Evolutionary conservation across 1,140 invertebrate genomes (phyloP).

Genomic region (Colletes latitarsis): DNA sequence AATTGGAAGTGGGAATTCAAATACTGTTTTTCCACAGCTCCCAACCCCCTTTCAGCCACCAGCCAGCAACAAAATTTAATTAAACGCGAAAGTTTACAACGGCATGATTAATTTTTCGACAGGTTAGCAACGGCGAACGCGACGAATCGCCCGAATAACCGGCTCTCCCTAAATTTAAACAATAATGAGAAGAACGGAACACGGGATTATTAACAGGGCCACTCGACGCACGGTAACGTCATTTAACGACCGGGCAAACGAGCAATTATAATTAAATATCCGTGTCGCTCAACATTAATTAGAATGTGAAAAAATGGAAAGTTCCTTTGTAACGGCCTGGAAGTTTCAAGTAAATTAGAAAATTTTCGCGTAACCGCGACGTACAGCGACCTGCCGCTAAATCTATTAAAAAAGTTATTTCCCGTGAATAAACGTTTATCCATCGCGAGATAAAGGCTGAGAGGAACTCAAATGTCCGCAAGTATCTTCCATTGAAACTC

Average conservation of each 20-base stretch:
- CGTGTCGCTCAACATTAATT: constrained; percentile 36
- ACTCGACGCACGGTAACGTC: not conserved
- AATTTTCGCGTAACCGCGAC: constrained; percentile 18
- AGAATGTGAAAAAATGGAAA: constrained; percentile 13
- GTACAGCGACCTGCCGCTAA: not conserved
- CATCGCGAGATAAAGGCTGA: not conserved
- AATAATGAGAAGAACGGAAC: not conserved
- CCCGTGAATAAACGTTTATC: constrained; percentile 43
- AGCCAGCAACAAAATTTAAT: constrained; percentile 51
- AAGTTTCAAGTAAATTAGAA: constrained; percentile 32
- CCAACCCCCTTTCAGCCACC: not conserved
- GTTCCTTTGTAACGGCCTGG: constrained; percentile 1
- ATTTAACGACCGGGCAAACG: not conserved
- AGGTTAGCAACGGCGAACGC: not conserved
- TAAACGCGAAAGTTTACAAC: constrained; percentile 43
- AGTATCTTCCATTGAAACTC: no score
- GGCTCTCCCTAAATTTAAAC: not conserved
- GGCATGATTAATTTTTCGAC: constrained; percentile 43
- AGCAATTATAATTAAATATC: constrained; percentile 30
- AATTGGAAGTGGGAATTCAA: constrained; percentile 13
- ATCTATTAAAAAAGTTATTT: constrained; percentile 50
- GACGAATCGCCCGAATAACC: not conserved
- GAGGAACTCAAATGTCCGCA: constrained; percentile 38
- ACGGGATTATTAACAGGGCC: constrained; percentile 4
- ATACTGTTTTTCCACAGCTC: constrained; percentile 9